Percentiles rank a stretch among this genome's conserved stretches.
Evolutionary conservation across 2,888 invertebrate species (phyloP).

Genomic region (Aplocera efformata): DNA sequence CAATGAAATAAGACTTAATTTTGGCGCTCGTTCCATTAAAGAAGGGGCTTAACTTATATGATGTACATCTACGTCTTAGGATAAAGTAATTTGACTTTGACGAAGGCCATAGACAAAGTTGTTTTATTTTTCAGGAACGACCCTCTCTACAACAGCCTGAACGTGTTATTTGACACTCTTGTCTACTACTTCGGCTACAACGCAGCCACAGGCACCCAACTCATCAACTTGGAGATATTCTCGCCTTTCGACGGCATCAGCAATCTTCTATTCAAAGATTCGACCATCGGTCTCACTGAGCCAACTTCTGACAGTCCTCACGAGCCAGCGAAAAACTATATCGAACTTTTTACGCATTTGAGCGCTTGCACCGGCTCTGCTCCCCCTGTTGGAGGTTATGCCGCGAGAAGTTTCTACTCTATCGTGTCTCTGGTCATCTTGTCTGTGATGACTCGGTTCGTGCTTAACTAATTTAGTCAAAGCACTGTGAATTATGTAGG

Average conservation of each 20-base stretch:
- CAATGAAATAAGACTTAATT: too few relatives aligned
- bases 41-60: too few relatives aligned
- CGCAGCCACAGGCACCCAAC: constrained; percentile 46
- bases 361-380: constrained; percentile 56
- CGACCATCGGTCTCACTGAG: constrained; percentile 78
- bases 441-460: constrained; percentile 41
- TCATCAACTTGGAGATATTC: constrained; percentile 78
- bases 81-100: too few relatives aligned
- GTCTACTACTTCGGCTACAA: constrained; percentile 77
- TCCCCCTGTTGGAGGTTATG: constrained; percentile 34
- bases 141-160: constrained; percentile 50
- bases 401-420: constrained; percentile 42
- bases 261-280: constrained; percentile 83
- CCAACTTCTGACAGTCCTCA: constrained; percentile 49
- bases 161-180: constrained; percentile 63
- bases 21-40: too few relatives aligned
- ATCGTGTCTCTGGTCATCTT: constrained; percentile 45
- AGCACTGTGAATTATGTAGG: too few relatives aligned
- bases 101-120: not conserved
- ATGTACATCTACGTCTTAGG: too few relatives aligned
- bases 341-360: constrained; percentile 73
- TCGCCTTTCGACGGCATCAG: constrained; percentile 74
- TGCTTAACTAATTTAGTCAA: constrained; percentile 37
- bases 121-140: constrained; percentile 50
- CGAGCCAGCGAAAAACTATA: constrained; percentile 76